Evolutionary conservation across 2,888 invertebrate genomes (phyloP).

Genomic region (Drosophila antonietae): DNA sequence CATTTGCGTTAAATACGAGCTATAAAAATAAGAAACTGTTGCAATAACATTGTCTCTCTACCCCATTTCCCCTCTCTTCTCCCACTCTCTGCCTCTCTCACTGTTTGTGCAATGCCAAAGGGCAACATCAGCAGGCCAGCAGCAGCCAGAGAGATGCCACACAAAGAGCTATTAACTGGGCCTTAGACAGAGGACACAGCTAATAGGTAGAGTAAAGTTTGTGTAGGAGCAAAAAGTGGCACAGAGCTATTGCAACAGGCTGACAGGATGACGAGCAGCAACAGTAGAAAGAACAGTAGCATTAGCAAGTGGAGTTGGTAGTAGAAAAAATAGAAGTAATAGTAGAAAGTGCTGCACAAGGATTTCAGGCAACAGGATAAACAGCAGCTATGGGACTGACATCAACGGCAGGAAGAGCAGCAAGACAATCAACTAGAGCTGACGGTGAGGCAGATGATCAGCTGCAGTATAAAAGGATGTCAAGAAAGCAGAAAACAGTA

Average conservation of each 20-base stretch:
- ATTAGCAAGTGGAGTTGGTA: neutral
- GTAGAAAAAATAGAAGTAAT: constrained; percentile 2
- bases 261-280: constrained; percentile 1
- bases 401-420: neutral
- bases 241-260: neutral
- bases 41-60: constrained; percentile 43
- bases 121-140: constrained; percentile 23
- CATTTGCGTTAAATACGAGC: constrained; percentile 35
- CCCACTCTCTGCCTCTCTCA: neutral
- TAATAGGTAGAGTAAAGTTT: constrained; percentile 30
- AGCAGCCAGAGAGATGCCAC: constrained; percentile 2
- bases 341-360: neutral
- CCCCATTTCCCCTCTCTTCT: neutral
- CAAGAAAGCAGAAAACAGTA: neutral
- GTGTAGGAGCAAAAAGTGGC: neutral
- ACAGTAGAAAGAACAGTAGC: neutral
- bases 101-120: constrained; percentile 29
- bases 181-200: constrained; percentile 18
- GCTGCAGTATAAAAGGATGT: neutral
- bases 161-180: constrained; percentile 49
- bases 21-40: constrained; percentile 56
- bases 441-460: neutral
- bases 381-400: neutral
- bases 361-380: neutral
- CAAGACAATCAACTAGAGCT: neutral